Conservation (phyloP, 2,888 invertebrate genomes). For the Watsonalla binaria region DNA sequence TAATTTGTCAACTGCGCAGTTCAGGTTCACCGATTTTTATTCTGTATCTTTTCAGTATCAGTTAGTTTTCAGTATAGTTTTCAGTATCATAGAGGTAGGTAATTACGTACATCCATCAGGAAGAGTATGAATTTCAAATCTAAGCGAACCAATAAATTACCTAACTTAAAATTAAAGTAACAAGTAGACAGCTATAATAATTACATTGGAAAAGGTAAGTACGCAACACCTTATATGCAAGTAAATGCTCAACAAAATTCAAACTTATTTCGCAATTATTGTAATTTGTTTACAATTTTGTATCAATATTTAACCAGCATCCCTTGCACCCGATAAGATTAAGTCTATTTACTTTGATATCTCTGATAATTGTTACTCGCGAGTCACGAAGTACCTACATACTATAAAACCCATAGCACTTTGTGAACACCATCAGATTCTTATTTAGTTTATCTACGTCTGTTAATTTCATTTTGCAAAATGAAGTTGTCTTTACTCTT, state of each 20-base stretch:
- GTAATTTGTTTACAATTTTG: not conserved
- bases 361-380: slow-evolving; percentile 30
- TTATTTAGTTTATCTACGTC: slow-evolving; percentile 6
- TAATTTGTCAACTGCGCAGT: too few relatives aligned
- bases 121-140: not conserved
- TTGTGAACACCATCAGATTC: slow-evolving; percentile 14
- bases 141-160: not conserved
- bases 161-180: too few relatives aligned
- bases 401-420: slow-evolving; percentile 50
- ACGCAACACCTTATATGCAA: too few relatives aligned
- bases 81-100: too few relatives aligned
- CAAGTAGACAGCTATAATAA: not conserved
- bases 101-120: too few relatives aligned
- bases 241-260: not conserved
- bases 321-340: slow-evolving; percentile 44
- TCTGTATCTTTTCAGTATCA: too few relatives aligned
- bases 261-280: slow-evolving; percentile 6
- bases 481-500: slow-evolving; percentile 39
- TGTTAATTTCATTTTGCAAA: slow-evolving; percentile 10
- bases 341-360: slow-evolving; percentile 32
- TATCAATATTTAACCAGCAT: slow-evolving; percentile 25
- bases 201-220: too few relatives aligned
- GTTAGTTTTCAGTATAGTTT: too few relatives aligned
- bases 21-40: not conserved
- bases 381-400: slow-evolving; percentile 5